phyloP scores from a whole-genome alignment of 2,888 invertebrate species.

The Acanthoscelides obtectus region DNA sequence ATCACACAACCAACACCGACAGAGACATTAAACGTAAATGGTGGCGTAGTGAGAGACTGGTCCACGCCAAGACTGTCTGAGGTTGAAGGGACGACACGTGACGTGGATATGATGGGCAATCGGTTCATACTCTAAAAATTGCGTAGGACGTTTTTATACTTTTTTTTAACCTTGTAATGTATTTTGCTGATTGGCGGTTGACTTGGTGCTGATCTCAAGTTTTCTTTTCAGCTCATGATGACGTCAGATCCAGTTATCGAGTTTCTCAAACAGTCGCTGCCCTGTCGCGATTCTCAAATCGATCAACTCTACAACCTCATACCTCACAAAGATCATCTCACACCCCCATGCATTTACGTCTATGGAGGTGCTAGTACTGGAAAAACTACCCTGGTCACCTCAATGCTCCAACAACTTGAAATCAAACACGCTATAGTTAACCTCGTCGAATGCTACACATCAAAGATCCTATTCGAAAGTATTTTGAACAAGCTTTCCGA shows the following conservation, averaged over 20 bases:
- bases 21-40: no score
- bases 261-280: conserved; percentile 28
- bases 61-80: no score
- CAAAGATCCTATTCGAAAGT: conserved; percentile 71
- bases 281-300: conserved; percentile 41
- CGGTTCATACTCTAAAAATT: no score
- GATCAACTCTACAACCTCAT: conserved; percentile 39
- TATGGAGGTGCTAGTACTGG: conserved; percentile 83
- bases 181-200: no score
- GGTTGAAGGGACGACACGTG: no score
- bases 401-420: conserved; percentile 55
- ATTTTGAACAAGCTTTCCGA: conserved; percentile 57
- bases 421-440: conserved; percentile 65
- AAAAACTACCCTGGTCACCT: conserved; percentile 67
- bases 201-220: not conserved
- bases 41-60: no score
- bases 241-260: not conserved
- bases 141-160: no score
- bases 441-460: conserved; percentile 77
- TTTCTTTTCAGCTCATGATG: not conserved
- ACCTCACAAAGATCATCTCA: conserved; percentile 56
- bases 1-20: no score
- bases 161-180: no score
- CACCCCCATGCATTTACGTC: conserved; percentile 68
- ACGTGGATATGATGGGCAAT: no score